phyloP scores from a whole-genome alignment of 2,797 vertebrate species.

The Tragelaphus eurycerus region DNA sequence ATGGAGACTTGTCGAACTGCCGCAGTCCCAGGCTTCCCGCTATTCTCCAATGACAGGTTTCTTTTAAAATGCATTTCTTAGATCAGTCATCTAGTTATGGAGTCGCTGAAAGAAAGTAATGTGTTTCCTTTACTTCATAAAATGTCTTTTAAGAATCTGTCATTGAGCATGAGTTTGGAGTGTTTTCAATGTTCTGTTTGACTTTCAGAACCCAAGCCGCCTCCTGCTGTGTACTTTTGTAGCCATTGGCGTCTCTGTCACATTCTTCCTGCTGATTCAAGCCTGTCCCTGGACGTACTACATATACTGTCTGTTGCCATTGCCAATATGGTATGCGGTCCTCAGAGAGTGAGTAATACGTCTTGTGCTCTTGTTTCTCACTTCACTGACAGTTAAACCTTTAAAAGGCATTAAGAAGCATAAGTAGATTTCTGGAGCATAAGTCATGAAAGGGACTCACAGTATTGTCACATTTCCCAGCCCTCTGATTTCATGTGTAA shows the following conservation, averaged over 20 bases:
- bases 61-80: not conserved
- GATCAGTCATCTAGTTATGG: not conserved
- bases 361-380: not conserved
- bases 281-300: constrained; percentile 94
- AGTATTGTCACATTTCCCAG: not conserved
- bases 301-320: constrained; percentile 93
- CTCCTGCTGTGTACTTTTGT: constrained; percentile 80
- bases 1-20: not conserved
- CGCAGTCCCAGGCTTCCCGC: not conserved
- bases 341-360: constrained; percentile 92
- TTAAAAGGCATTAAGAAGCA: not conserved
- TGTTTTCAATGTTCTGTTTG: constrained; percentile 71
- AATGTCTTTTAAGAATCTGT: not conserved
- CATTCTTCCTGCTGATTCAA: constrained; percentile 91
- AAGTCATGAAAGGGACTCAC: not conserved
- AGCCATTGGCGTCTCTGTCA: constrained; percentile 83
- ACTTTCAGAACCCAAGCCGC: constrained; percentile 80
- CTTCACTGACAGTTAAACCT: not conserved
- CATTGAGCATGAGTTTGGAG: not conserved
- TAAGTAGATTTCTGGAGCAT: not conserved
- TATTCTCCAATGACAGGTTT: not conserved
- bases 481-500: not conserved
- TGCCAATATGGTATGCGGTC: constrained; percentile 93
- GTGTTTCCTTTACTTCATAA: not conserved
- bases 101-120: constrained; percentile 24